phyloP scores from a whole-genome alignment of 2,113 vertebrate species.

The Lichenostomus cassidix region DNA sequence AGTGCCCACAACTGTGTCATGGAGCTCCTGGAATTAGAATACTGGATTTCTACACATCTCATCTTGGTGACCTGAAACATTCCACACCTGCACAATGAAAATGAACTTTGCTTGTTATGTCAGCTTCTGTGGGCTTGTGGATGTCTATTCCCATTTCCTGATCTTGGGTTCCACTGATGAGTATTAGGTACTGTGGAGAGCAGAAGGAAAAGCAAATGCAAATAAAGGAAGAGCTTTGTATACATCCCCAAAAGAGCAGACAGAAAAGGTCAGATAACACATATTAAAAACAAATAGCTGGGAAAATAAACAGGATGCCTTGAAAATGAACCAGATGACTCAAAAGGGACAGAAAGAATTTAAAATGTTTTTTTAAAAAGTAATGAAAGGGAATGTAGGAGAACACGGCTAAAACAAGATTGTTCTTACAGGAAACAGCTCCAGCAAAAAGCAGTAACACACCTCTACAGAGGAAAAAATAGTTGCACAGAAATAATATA shows the following conservation, averaged over 20 bases:
- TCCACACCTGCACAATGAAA: not conserved
- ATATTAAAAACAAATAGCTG: not conserved
- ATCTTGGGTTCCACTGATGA: not conserved
- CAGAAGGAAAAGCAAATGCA: conserved; percentile 23
- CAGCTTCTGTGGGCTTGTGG: not conserved
- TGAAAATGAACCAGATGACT: conserved; percentile 20
- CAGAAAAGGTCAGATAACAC: conserved; percentile 33
- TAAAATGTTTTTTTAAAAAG: not conserved
- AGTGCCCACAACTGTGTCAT: not conserved
- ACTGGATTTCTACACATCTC: not conserved
- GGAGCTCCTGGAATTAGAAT: not conserved
- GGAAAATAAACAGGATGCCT: conserved; percentile 33
- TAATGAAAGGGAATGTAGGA: not conserved
- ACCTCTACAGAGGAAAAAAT: conserved; percentile 1
- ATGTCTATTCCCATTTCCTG: not conserved
- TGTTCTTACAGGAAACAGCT: not conserved
- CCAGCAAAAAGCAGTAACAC: not conserved
- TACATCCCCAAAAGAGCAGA: conserved; percentile 21
- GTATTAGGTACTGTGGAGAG: not conserved
- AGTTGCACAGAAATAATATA: not conserved
- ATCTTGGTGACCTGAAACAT: not conserved
- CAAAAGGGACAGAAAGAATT: not conserved
- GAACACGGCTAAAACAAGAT: not conserved
- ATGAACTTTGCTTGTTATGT: not conserved
- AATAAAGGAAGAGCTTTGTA: conserved; percentile 34